Evolutionary conservation across 2,797 vertebrate species (phyloP).

Genomic region (Odontamblyopus lacepedii): DNA sequence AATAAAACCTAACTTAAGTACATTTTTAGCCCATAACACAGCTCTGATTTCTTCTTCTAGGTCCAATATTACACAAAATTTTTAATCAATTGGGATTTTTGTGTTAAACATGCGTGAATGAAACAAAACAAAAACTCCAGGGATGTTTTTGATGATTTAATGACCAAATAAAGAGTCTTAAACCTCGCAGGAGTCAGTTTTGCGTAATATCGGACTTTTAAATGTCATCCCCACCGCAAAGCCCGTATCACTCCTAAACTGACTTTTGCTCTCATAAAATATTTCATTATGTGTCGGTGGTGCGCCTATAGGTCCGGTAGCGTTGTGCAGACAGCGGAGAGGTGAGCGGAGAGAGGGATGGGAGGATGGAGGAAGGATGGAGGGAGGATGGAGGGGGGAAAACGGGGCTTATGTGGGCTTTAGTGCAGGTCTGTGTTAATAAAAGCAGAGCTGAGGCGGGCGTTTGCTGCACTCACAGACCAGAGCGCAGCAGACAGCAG

Average conservation of each 20-base stretch:
- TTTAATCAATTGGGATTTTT: no score
- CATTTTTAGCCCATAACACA: no score
- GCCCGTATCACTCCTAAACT: background rate
- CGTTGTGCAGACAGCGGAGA: background rate
- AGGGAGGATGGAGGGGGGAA: no score
- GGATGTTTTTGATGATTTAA: no score
- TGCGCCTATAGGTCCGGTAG: background rate
- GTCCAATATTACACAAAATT: no score
- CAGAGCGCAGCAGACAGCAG: background rate
- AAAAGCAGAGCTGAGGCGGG: slow-evolving; percentile 10
- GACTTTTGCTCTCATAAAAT: slow-evolving; percentile 6
- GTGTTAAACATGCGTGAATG: no score
- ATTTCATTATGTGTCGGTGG: background rate
- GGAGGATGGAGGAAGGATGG: background rate
- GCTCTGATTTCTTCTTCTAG: no score
- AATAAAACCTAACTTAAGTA: no score
- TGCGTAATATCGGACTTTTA: background rate
- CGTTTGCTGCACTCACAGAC: background rate
- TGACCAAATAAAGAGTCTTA: no score
- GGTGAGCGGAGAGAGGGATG: background rate
- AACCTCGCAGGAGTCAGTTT: no score
- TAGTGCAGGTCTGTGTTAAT: slow-evolving; percentile 2
- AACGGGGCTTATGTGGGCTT: slow-evolving; percentile 5
- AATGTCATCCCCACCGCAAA: background rate
- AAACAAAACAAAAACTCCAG: no score